Evolutionary conservation across 1,140 invertebrate genomes (phyloP).

Genomic region (Choristoneura fumiferana): DNA sequence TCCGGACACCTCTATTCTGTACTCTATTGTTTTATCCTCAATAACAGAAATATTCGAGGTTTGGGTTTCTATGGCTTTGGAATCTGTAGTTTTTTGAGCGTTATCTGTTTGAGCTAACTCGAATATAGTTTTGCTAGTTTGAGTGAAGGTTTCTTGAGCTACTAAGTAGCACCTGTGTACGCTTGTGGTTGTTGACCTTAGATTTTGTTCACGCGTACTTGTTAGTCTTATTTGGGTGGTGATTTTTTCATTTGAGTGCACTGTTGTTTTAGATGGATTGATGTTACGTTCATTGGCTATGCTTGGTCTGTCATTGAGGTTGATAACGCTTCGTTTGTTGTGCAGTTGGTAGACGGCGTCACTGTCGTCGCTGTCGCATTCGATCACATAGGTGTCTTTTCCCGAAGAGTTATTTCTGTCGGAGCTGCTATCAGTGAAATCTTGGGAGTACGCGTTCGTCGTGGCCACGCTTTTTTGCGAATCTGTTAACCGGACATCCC

Average conservation of each 20-base stretch:
- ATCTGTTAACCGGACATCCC: conserved; percentile 56
- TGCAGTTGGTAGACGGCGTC: conserved; percentile 37
- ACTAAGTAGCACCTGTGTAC: conserved; percentile 32
- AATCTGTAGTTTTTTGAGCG: conserved; percentile 23
- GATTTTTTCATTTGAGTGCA: not conserved
- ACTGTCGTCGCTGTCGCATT: conserved; percentile 56
- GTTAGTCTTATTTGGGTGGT: conserved; percentile 17
- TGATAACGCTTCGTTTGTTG: conserved; percentile 29
- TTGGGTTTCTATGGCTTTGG: conserved; percentile 55
- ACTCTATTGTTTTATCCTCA: conserved; percentile 51
- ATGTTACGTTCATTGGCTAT: not conserved
- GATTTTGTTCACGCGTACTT: not conserved
- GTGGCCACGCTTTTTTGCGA: conserved; percentile 66
- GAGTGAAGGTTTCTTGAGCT: conserved; percentile 60
- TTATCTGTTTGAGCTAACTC: conserved; percentile 49
- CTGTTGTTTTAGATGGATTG: not conserved
- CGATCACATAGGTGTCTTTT: conserved; percentile 64
- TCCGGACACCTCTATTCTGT: conserved; percentile 34
- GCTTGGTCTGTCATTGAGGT: conserved; percentile 29
- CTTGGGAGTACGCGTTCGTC: conserved; percentile 55
- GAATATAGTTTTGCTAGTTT: conserved; percentile 71
- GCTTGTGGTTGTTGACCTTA: conserved; percentile 28
- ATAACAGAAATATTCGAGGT: conserved; percentile 58
- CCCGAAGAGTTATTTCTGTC: conserved; percentile 60
- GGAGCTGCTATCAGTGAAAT: conserved; percentile 62